Conservation (phyloP, 2,797 vertebrate genomes). For the Antennarius maculatus region DNA sequence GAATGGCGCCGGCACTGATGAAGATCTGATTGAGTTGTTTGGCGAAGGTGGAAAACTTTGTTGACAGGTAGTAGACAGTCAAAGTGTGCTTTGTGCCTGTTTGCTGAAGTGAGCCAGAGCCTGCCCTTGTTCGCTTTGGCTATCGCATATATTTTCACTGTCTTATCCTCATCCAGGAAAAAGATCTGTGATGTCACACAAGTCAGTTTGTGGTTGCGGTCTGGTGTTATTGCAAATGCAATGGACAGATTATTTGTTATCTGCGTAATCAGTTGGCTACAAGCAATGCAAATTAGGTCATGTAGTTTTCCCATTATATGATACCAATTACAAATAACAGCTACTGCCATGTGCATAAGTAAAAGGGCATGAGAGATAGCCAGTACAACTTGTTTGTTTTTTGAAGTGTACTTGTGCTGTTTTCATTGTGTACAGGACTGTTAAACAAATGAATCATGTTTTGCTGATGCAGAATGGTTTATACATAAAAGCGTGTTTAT, state of each 20-base stretch:
- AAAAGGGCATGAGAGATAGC: not conserved
- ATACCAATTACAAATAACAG: slow-evolving; percentile 10
- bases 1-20: slow-evolving; percentile 46
- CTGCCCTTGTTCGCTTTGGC: slow-evolving; percentile 47
- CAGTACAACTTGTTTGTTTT: slow-evolving; percentile 18
- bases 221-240: slow-evolving; percentile 4
- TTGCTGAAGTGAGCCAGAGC: slow-evolving; percentile 39
- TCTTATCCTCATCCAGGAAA: slow-evolving; percentile 35
- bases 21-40: slow-evolving; percentile 39
- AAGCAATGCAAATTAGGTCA: slow-evolving; percentile 29
- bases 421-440: slow-evolving; percentile 1
- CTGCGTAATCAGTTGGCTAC: slow-evolving; percentile 43
- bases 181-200: slow-evolving; percentile 17
- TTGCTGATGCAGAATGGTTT: slow-evolving; percentile 1
- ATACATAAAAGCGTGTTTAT: not conserved
- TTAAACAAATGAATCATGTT: slow-evolving; percentile 1
- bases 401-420: not conserved
- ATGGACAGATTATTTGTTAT: slow-evolving; percentile 32
- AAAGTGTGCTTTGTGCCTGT: slow-evolving; percentile 62
- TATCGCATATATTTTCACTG: slow-evolving; percentile 43
- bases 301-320: slow-evolving; percentile 14
- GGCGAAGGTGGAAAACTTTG: slow-evolving; percentile 46
- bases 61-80: slow-evolving; percentile 40
- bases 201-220: slow-evolving; percentile 20
- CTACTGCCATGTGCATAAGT: not conserved